These are phyloP conservation scores for Stictonetta naevosa DNA, from an alignment of 2,113 vertebrate genomes.

Conservation along the genomic window DNA sequence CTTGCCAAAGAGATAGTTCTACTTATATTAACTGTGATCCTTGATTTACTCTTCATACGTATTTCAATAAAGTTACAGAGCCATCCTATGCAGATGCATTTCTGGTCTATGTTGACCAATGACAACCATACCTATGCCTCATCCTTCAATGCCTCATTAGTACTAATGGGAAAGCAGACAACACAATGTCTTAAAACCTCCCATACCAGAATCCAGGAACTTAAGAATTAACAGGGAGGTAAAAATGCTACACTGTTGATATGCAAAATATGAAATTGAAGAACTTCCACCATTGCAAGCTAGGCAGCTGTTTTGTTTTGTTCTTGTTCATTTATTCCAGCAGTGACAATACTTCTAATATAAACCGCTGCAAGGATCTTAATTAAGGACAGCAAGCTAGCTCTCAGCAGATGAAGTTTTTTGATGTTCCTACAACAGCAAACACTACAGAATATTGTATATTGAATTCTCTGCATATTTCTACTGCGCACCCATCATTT, in stretches of 20 bases:
- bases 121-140: too few relatives aligned
- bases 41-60: not conserved
- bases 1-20: not conserved
- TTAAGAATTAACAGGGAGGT: not conserved
- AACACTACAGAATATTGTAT: not conserved
- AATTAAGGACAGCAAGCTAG: not conserved
- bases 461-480: not conserved
- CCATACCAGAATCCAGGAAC: not conserved
- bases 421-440: not conserved
- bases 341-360: not conserved
- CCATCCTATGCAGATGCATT: not conserved
- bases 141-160: not conserved
- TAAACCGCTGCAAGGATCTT: not conserved
- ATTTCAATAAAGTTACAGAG: not conserved
- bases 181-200: not conserved
- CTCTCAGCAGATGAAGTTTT: not conserved
- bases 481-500: not conserved
- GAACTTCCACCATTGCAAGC: not conserved
- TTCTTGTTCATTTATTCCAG: not conserved
- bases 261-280: not conserved
- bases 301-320: not conserved
- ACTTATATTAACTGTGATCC: not conserved
- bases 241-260: not conserved
- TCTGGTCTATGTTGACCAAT: not conserved
- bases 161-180: not conserved